Evolutionary conservation across 1,140 invertebrate species (phyloP), one percentile per base, ranked within the genome.

Genomic region (Heliothis subflexa): DNA sequence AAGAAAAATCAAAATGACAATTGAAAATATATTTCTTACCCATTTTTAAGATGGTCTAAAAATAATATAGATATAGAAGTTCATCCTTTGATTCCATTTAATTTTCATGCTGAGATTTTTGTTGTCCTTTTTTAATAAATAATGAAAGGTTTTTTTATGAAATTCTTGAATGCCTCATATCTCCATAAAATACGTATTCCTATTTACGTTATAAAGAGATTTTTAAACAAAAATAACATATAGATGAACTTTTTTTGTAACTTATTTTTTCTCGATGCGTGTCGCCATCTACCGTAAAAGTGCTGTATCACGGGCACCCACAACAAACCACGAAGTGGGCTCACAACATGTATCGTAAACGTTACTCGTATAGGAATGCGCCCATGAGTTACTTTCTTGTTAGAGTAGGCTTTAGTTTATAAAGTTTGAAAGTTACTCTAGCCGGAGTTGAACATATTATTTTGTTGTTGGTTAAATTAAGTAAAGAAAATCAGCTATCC

Each of bases 241-340:
- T 18, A 55, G 5, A 3, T 7, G 18, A 11, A 55, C 18, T 21
- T 55, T 55, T 21, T 52, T 55, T 2, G 4, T 21, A 21, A 55
- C 18, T 55, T 4, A 18, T 55, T 76, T 52, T 76, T 76, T 76
- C 7, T 14, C 14, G 21, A 79, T 75, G 47, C 18, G 75, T 80
- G 59, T 25, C 55, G 81, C 78, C 81, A 82, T 82, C 81, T 82
- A 7, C 59, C 52, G 40, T 16, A 47, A 21, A 10, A 50, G 14
- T 14, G 54, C 33, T 21, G 75, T 25, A 82, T 28, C 49, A 70
- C 74, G 21, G 78, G 71, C 71, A 78, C 70, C 52, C 57, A 72
- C 45, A 55, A 70, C 62, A 59, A 49, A 78, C 64, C 28, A 16
- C 28, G 70, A 5, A 70, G 61, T 64, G 61, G 61, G 61, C 61